Conservation (phyloP, 1,140 invertebrate species). For the Rhyzopertha dominica region DNA sequence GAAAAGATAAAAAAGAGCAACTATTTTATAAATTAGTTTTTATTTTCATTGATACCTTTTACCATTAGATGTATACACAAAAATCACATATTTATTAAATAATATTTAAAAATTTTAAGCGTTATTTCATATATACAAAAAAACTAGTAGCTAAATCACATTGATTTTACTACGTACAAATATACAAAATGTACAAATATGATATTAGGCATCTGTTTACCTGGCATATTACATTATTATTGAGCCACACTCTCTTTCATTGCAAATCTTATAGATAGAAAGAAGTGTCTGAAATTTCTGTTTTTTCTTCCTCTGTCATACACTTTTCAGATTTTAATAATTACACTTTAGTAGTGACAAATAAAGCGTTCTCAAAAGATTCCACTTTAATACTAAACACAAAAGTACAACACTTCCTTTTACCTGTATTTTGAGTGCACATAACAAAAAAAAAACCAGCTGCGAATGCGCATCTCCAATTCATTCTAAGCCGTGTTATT, state of each 20-base stretch:
- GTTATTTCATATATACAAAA: conserved; percentile 9
- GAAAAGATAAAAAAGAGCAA: conserved; percentile 6
- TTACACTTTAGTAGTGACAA: no score
- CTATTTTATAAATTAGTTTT: conserved; percentile 36
- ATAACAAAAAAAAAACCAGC: no score
- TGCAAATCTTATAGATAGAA: conserved; percentile 1
- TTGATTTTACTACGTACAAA: not conserved
- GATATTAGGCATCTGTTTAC: not conserved
- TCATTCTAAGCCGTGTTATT: no score
- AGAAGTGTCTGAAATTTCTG: conserved; percentile 7
- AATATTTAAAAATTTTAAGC: conserved; percentile 13
- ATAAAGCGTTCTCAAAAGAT: no score
- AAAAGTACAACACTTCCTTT: no score
- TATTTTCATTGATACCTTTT: conserved; percentile 37
- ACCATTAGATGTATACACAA: conserved; percentile 34
- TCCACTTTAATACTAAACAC: no score
- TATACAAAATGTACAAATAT: not conserved
- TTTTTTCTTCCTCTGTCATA: conserved; percentile 5
- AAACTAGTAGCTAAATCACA: conserved; percentile 14
- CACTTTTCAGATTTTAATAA: conserved; percentile 2
- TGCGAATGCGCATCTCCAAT: no score
- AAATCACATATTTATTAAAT: conserved; percentile 37
- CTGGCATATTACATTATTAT: no score
- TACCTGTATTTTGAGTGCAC: no score
- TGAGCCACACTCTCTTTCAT: no score